Base-by-base conservation (phyloP, 2,888 invertebrate species). In the Perizoma flavofasciatum region DNA sequence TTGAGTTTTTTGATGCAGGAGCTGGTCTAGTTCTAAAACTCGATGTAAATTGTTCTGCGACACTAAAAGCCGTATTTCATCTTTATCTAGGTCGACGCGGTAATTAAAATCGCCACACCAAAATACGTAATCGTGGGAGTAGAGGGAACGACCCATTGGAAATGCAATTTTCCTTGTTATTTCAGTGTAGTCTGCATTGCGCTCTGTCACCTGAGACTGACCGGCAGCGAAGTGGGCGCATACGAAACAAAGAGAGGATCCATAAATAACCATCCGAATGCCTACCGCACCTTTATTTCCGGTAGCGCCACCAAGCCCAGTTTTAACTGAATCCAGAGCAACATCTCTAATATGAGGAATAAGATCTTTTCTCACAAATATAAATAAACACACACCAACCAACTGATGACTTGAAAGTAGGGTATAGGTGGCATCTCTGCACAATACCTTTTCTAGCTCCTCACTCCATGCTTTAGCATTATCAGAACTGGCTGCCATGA, bases 101-200 rank as follows among this genome's bases (percentile, higher is more conserved):
- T 99, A 99, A 85, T 99, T 99, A 85, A 99, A 99, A 90, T 99
- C 99, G 0, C 99, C 99, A 84, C 99, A 98, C 99, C 99, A 99
- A 87, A 99, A 99, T 0, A 99, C 96, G 83, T 98, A 99, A 88
- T 99, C 99, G 81, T 99, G 99, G 1, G 98, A 97, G 83, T 97
- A 97, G 5, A 99, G 89, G 0, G 97, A 96, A 62, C 98, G 94
- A 7, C 98, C 98, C 97, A 98, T 97, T 0, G 98, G 97, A 81
- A 98, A 98, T 6, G 95, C 94, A 58, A 97, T 93, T 92, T 98
- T 98, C 72, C 97, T 94, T 0, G 97, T 97, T 60, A 99, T 99
- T 92, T 99, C 99, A 33, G 96, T 95, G 83, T 97, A 99, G 88
- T 99, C 99, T 6, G 97, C 97, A 89, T 99, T 99, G 59, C 99